Percentiles rank a stretch among this genome's conserved stretches.
Conservation (phyloP, 1,140 invertebrate genomes). For the Andricus grossulariae region DNA sequence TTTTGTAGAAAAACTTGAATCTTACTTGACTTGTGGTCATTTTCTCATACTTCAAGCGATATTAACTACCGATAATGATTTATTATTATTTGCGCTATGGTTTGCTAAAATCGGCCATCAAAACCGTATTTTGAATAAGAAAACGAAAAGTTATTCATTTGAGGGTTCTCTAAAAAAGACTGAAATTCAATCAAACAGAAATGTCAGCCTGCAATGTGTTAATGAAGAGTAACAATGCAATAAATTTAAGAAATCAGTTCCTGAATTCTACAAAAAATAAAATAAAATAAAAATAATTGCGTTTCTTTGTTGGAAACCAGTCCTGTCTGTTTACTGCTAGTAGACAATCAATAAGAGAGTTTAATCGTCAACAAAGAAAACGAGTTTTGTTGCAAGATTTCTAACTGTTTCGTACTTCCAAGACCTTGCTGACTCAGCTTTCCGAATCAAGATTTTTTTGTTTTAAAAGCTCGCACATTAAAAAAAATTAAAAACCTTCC, state of each 20-base stretch:
- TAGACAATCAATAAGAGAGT: constrained; percentile 18
- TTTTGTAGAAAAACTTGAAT: no score
- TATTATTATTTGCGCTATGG: no score
- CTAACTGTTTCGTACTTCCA: constrained; percentile 3
- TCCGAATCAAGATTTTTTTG: no score
- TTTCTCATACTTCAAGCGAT: no score
- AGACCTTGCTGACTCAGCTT: no score
- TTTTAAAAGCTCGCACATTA: no score
- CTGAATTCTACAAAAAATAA: not conserved
- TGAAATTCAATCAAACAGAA: no score
- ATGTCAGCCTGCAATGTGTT: no score
- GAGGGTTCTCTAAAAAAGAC: not conserved
- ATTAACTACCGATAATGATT: no score
- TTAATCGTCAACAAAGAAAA: constrained; percentile 27
- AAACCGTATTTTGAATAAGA: not conserved
- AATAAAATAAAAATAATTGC: constrained; percentile 4
- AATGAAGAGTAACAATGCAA: not conserved
- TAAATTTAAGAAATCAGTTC: not conserved
- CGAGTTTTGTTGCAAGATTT: constrained; percentile 26
- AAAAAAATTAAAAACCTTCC: no score
- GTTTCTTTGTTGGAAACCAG: constrained; percentile 14
- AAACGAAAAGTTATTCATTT: not conserved
- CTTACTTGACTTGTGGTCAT: no score
- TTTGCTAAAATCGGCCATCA: not conserved
- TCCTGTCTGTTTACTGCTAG: not conserved